Evolutionary conservation across 2,888 invertebrate genomes (phyloP), one percentile per base, ranked within the genome.

Genomic region (Hydroisotoma schaefferi): DNA sequence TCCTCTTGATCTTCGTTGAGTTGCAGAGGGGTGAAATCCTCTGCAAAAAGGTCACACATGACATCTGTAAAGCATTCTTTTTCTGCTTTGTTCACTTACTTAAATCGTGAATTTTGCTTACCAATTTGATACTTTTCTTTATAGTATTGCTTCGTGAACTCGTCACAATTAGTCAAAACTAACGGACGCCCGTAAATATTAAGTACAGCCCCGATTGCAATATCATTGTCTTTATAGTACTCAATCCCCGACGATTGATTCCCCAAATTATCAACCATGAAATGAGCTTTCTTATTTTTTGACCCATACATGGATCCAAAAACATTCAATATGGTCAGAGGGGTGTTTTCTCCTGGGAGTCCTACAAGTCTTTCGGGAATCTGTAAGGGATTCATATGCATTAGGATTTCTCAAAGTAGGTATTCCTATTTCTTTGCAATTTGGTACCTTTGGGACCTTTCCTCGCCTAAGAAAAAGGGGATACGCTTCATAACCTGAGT

Each of bases 131-230:
- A 85, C 63, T 86, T 87, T 57, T 82, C 81, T 2, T 83, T 80
- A 77, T 93, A 94, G 77, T 88, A 94, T 57, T 89, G 86, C 76
- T 85, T 87, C 0, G 94, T 94, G 73, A 86, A 93, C 1, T 83
- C 80, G 77, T 95, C 94, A 73, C 92, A 90, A 75, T 90, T 87
- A 0, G 85, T 88, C 0, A 95, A 77, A 0, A 90, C 81, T 23
- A 93, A 82, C 66, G 85, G 85, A 23, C 94, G 82, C 1, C 92
- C 92, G 74, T 84, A 93, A 3, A 90, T 85, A 75, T 90, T 89
- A 1, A 95, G 74, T 0, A 85, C 83, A 0, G 86, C 84, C 0
- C 94, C 94, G 64, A 94, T 87, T 40, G 84, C 84, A 26, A 95
- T 79, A 76, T 95, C 94, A 18, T 55, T 57, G 44, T 63, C 48